Evolutionary conservation across 2,888 invertebrate genomes (phyloP).

Genomic region (Priocnemis perturbator): DNA sequence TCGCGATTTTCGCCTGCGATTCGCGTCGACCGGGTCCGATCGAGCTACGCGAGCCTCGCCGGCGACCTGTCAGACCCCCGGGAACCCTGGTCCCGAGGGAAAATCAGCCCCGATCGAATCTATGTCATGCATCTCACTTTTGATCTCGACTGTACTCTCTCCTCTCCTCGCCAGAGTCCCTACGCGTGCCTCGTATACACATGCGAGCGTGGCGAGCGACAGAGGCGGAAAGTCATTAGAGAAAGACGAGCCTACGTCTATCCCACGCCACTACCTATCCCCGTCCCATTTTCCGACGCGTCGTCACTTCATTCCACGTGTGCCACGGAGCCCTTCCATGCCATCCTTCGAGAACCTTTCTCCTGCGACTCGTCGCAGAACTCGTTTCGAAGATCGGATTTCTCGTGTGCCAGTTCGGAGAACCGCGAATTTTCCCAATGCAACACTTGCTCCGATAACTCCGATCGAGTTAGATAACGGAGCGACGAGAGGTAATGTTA

Average conservation of each 20-base stretch:
- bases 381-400: no score
- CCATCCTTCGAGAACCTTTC: neutral
- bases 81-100: conserved; percentile 7
- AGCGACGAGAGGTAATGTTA: no score
- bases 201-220: conserved; percentile 13
- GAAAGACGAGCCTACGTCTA: conserved; percentile 5
- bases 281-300: neutral
- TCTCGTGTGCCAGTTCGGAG: no score
- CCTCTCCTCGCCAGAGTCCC: conserved; percentile 46
- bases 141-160: conserved; percentile 63
- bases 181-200: conserved; percentile 39
- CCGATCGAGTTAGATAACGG: no score
- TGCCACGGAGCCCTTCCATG: neutral
- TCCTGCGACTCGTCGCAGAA: neutral
- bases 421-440: no score
- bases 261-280: neutral
- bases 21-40: neutral
- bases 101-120: conserved; percentile 56
- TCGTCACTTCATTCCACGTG: conserved; percentile 6
- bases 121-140: conserved; percentile 67
- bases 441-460: no score
- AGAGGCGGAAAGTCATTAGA: neutral
- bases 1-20: conserved; percentile 26
- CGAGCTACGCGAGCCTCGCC: no score
- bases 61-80: no score